Evolutionary conservation across 2,888 invertebrate genomes (phyloP).

Genomic region (Furcula furcula): DNA sequence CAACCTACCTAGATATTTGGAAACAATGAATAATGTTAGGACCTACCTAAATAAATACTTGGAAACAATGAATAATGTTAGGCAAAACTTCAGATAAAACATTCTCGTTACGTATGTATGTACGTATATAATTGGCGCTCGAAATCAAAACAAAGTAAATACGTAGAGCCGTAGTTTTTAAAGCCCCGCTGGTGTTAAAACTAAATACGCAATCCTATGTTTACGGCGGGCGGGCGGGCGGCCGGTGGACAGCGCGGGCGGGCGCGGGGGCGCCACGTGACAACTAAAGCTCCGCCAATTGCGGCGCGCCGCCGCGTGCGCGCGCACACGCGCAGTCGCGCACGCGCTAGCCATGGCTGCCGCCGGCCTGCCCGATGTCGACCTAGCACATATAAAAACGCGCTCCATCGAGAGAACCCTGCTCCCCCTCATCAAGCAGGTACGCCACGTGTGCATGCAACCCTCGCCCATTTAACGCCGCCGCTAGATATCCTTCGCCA

Average conservation of each 20-base stretch:
- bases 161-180: conserved; percentile 61
- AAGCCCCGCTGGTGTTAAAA: conserved; percentile 55
- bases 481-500: conserved; percentile 4
- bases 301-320: conserved; percentile 46
- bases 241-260: conserved; percentile 21
- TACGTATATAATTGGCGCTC: conserved; percentile 42
- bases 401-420: conserved; percentile 97
- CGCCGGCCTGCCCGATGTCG: conserved; percentile 81
- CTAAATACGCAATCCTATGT: conserved; percentile 47
- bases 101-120: no score
- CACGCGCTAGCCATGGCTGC: conserved; percentile 82
- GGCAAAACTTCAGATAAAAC: no score
- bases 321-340: conserved; percentile 73
- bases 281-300: conserved; percentile 49
- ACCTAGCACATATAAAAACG: conserved; percentile 92
- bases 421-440: conserved; percentile 97
- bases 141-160: conserved; percentile 62
- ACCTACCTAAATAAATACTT: no score
- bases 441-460: conserved; percentile 70
- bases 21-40: no score
- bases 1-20: no score
- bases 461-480: conserved; percentile 16
- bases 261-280: conserved; percentile 49
- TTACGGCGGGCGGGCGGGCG: conserved; percentile 37
- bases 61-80: no score